Evolutionary conservation across 2,113 vertebrate genomes (phyloP).

Genomic region (Indri indri): DNA sequence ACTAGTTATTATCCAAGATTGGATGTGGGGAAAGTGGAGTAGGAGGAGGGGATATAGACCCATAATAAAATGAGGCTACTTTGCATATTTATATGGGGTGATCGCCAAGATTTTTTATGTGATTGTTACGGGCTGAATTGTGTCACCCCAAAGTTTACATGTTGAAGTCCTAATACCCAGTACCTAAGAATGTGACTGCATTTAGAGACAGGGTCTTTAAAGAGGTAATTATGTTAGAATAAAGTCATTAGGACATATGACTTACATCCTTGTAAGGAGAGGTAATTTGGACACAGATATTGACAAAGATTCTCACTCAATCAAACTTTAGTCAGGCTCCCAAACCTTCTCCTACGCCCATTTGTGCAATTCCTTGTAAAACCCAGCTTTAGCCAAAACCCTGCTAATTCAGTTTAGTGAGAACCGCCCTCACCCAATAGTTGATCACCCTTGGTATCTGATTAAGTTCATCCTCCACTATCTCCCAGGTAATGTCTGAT

Average conservation of each 20-base stretch:
- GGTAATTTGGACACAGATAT: neutral
- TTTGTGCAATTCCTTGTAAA: neutral
- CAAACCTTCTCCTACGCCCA: neutral
- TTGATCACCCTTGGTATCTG: neutral
- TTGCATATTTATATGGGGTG: neutral
- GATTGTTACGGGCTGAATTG: neutral
- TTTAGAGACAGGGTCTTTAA: neutral
- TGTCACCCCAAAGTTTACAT: neutral
- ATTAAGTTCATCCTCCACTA: neutral
- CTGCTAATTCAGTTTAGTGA: neutral
- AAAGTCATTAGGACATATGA: neutral
- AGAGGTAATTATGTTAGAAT: neutral
- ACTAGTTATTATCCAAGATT: neutral
- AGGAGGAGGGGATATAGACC: too few species aligned
- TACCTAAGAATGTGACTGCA: neutral
- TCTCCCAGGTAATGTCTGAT: neutral
- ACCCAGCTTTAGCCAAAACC: neutral
- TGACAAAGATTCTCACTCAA: neutral
- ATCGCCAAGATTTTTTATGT: neutral
- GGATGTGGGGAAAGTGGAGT: too few species aligned
- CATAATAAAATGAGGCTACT: neutral
- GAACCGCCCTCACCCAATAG: neutral
- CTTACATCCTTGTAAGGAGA: neutral
- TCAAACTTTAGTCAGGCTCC: neutral
- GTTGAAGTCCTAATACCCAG: neutral